Conservation (phyloP, 1,140 invertebrate species). For the Stratiolaelaps scimitus region DNA sequence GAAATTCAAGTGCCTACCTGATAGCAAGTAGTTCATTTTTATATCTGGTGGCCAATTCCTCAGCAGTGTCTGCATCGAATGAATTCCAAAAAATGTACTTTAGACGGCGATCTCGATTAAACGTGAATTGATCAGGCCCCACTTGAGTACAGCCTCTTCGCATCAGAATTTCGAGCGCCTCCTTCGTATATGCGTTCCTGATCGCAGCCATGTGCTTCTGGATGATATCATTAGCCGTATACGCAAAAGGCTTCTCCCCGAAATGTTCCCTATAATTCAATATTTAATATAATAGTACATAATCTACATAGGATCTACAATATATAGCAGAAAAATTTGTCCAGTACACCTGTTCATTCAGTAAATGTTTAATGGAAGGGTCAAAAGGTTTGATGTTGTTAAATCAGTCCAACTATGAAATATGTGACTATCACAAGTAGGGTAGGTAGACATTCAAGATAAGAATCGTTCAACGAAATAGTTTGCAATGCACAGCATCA, state of each 20-base stretch:
- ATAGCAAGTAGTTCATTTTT: slow-evolving; percentile 25
- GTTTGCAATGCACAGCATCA: too few species aligned
- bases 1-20: background rate
- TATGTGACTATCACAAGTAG: too few species aligned
- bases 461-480: too few species aligned
- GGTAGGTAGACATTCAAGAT: too few species aligned
- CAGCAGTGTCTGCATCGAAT: slow-evolving; percentile 5
- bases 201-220: slow-evolving; percentile 16
- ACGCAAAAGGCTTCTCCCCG: slow-evolving; percentile 6
- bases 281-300: too few species aligned
- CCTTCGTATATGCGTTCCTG: slow-evolving; percentile 8
- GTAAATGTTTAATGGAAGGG: too few species aligned
- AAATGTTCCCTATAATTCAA: slow-evolving; percentile 6
- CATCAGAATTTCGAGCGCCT: slow-evolving; percentile 13
- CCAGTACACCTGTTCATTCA: too few species aligned
- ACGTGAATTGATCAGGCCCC: slow-evolving; percentile 26
- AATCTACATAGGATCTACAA: too few species aligned
- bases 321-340: too few species aligned
- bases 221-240: background rate
- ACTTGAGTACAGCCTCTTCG: slow-evolving; percentile 27
- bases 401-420: too few species aligned
- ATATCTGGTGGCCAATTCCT: slow-evolving; percentile 8
- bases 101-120: slow-evolving; percentile 26
- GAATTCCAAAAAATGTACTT: slow-evolving; percentile 22
- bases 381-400: too few species aligned